These are phyloP conservation scores for Spheniscus humboldti DNA, from an alignment of 2,797 vertebrate species.

Conservation along the genomic window DNA sequence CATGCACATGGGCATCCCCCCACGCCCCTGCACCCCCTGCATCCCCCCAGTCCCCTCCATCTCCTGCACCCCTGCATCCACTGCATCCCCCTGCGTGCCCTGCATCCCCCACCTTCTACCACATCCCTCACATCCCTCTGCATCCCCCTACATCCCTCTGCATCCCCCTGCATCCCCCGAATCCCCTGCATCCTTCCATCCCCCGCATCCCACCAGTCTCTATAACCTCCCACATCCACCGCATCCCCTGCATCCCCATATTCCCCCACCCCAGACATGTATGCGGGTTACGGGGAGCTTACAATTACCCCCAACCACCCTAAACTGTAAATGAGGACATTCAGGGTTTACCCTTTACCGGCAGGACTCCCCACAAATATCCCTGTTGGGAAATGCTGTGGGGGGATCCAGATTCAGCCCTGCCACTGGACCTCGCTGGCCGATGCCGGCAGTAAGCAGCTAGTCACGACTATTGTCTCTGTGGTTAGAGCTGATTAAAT, in stretches of 20 bases:
- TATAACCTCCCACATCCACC: background rate
- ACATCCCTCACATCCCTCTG: background rate
- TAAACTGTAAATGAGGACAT: background rate
- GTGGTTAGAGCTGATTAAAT: conserved; percentile 30
- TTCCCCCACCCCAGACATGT: background rate
- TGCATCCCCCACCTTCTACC: background rate
- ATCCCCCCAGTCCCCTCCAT: fast-evolving
- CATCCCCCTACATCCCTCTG: background rate
- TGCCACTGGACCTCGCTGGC: background rate
- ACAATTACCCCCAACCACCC: background rate
- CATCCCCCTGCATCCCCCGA: background rate
- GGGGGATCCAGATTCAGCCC: background rate
- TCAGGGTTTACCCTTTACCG: background rate
- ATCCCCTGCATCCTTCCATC: background rate
- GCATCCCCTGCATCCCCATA: no score
- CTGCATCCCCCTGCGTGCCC: background rate
- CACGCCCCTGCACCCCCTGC: background rate
- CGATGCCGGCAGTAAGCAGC: background rate
- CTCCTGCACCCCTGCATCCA: background rate
- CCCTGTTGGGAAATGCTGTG: background rate
- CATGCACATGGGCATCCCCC: background rate
- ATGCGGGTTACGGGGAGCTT: background rate
- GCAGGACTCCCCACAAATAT: background rate
- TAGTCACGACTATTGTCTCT: background rate
- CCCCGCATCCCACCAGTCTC: background rate